Conservation (phyloP, 2,113 vertebrate genomes). For the Myocastor coypus region DNA sequence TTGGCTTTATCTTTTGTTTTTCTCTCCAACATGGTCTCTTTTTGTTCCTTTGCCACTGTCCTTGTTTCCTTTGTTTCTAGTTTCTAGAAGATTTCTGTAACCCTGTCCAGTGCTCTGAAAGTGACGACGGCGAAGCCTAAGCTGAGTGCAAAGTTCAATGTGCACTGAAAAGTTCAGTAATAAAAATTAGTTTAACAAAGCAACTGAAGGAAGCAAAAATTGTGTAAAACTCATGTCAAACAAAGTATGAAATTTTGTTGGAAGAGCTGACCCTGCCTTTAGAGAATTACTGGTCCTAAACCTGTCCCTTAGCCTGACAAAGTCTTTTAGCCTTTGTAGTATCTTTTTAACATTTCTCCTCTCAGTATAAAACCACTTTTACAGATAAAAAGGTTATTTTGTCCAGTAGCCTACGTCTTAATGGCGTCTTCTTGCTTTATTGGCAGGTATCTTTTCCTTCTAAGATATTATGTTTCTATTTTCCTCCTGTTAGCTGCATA, state of each 20-base stretch:
- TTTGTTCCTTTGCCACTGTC: neutral
- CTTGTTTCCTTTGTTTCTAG: neutral
- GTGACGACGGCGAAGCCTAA: neutral
- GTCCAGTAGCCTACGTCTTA: neutral
- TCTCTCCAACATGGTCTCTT: neutral
- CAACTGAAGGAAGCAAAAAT: neutral
- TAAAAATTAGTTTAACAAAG: neutral
- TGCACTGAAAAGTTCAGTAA: neutral
- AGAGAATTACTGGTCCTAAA: neutral
- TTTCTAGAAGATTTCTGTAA: slow-evolving; percentile 27
- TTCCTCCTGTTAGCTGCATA: neutral
- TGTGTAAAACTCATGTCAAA: neutral
- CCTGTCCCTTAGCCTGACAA: neutral
- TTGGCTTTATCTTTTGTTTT: slow-evolving; percentile 2
- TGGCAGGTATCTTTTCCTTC: neutral
- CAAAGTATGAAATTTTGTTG: slow-evolving; percentile 29
- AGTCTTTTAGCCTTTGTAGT: neutral
- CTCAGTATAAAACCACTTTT: neutral
- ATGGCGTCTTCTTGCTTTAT: neutral
- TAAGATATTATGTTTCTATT: neutral
- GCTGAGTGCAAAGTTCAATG: neutral
- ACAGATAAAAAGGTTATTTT: neutral
- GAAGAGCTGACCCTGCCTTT: neutral
- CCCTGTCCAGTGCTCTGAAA: neutral
- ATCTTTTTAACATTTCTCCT: neutral